phyloP scores from a whole-genome alignment of 2,888 invertebrate genomes.

The Agonopterix heracliana region DNA sequence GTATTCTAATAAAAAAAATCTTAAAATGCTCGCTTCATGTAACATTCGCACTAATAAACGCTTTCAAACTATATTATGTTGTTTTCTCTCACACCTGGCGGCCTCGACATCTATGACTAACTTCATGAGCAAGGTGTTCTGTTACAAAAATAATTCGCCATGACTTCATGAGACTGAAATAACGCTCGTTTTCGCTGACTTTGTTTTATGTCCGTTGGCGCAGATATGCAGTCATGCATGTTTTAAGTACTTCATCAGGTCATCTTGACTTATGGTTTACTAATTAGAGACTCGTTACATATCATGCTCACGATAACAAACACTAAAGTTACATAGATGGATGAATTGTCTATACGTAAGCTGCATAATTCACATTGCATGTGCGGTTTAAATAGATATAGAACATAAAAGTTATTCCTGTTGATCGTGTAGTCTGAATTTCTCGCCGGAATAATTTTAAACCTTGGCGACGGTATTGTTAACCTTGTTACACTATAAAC shows the following conservation, averaged over 20 bases:
- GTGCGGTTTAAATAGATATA: constrained; percentile 20
- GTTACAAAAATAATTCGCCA: constrained; percentile 63
- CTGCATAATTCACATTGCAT: too few relatives aligned
- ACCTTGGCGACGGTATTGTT: constrained; percentile 70
- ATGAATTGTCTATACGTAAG: too few relatives aligned
- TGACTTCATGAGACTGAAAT: constrained; percentile 68
- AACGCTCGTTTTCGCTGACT: constrained; percentile 37
- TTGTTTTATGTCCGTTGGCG: constrained; percentile 15
- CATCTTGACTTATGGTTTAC: constrained; percentile 2
- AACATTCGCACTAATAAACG: constrained; percentile 66
- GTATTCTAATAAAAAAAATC: constrained; percentile 35
- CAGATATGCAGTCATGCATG: constrained; percentile 5
- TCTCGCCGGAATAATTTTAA: constrained; percentile 49
- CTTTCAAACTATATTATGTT: constrained; percentile 41
- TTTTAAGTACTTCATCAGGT: constrained; percentile 7
- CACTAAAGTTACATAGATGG: not conserved
- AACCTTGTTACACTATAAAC: constrained; percentile 60
- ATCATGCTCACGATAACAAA: not conserved
- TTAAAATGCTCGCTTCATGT: constrained; percentile 49
- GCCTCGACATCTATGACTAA: constrained; percentile 61
- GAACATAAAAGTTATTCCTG: constrained; percentile 40
- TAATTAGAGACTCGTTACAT: not conserved
- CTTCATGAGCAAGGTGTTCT: constrained; percentile 52
- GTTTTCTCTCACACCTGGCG: constrained; percentile 48
- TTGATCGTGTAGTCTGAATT: constrained; percentile 37